Evolutionary conservation across 2,113 vertebrate genomes (phyloP), one percentile per base, ranked within the genome.

Genomic region (Numida meleagris): DNA sequence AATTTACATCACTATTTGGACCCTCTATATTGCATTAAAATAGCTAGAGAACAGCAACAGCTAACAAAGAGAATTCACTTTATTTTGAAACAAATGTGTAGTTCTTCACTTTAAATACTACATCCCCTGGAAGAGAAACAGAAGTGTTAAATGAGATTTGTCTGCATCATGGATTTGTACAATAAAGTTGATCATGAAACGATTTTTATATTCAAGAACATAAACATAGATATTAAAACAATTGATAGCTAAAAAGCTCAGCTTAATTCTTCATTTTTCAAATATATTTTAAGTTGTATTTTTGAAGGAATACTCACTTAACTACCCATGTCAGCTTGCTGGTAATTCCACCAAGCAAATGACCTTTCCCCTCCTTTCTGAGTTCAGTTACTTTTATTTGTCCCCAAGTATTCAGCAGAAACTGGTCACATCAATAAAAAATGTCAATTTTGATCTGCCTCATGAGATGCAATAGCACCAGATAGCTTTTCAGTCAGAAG

Each of bases 391-490:
- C 83, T 96, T 96, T 96, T 96, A 95, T 92, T 95, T 96, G 91
- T 97, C 96, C 96, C 95, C 80, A 83, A 80, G 91, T 94, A 92
- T 94, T 91, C 97, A 91, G 92, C 88, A 97, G 88, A 94, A 96
- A 95, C 81, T 86, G 86, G 95, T 82, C 86, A 82, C 93, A 97
- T 97, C 97, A 96, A 98, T 98, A 96, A 96, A 96, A 96, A 81
- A 89, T 3, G 86, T 93, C 96, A 95, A 84, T 96, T 96, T 96
- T 97, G 96, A 98, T 94, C 87, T 95, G 95, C 81, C 96, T 97
- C 92, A 46, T 48, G 93, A 97, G 93, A 97, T 81, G 95, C 86
- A 94, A 91, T 92, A 80, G 88, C 93, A 94, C 72, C 73, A 87
- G 95, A 97, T 83, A 79, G 97, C 96, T 97, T 97, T 97, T 93